Evolutionary conservation across 2,888 invertebrate genomes (phyloP).

Genomic region (Empis stercorea): DNA sequence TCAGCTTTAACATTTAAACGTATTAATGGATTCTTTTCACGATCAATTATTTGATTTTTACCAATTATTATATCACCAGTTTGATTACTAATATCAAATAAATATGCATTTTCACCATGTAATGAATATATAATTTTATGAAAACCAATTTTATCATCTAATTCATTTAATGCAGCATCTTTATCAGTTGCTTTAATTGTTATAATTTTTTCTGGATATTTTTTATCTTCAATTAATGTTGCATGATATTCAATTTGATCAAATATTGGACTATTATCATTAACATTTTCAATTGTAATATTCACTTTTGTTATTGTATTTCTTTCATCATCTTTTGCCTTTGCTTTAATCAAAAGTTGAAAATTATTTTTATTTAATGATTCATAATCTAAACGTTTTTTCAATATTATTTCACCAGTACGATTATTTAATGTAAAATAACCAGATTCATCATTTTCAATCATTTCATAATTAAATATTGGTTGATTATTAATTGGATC

Average conservation of each 20-base stretch:
- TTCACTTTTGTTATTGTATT: conserved; percentile 54
- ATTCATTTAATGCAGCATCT: conserved; percentile 47
- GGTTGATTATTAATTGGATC: conserved; percentile 54
- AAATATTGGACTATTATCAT: conserved; percentile 66
- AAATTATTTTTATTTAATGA: conserved; percentile 43
- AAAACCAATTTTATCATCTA: conserved; percentile 46
- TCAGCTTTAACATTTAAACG: conserved; percentile 58
- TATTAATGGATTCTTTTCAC: conserved; percentile 57
- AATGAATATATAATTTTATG: conserved; percentile 58
- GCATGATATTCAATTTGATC: conserved; percentile 55
- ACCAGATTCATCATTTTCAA: conserved; percentile 40
- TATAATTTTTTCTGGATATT: conserved; percentile 51
- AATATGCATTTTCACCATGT: conserved; percentile 57
- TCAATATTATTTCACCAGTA: conserved; percentile 62
- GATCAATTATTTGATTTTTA: conserved; percentile 52
- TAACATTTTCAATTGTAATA: conserved; percentile 58
- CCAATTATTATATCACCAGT: conserved; percentile 57
- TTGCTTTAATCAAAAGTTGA: conserved; percentile 43
- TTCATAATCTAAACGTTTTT: conserved; percentile 66
- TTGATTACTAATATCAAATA: conserved; percentile 56
- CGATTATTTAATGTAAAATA: conserved; percentile 46
- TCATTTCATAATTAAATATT: conserved; percentile 46
- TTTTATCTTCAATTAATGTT: conserved; percentile 55
- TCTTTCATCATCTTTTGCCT: conserved; percentile 30
- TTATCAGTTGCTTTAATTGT: conserved; percentile 58